Conservation (phyloP, 2,888 invertebrate species). For the Hirudinaria manillensis region DNA sequence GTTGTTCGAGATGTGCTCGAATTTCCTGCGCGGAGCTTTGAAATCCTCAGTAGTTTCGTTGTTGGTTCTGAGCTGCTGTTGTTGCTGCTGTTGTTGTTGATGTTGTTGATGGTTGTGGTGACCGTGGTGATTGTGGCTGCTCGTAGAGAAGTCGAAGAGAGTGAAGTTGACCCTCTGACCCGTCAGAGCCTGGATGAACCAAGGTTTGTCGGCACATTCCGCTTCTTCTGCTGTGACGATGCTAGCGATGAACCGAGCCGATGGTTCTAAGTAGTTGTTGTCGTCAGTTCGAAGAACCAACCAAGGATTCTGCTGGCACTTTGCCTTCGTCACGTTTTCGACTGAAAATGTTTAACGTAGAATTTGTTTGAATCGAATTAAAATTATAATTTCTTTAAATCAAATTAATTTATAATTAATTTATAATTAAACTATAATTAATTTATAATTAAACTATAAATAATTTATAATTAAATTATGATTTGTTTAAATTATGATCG, state of each 20-base stretch:
- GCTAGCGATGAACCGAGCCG: conserved; percentile 30
- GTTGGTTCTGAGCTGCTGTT: not conserved
- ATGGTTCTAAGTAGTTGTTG: not conserved
- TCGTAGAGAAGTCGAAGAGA: conserved; percentile 27
- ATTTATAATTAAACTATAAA: too few species aligned
- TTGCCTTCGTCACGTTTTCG: conserved; percentile 3
- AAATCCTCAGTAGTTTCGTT: not conserved
- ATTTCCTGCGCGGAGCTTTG: not conserved
- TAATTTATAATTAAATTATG: too few species aligned
- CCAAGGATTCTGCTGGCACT: not conserved
- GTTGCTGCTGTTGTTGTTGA: not conserved
- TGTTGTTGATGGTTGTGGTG: not conserved
- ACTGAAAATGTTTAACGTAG: not conserved
- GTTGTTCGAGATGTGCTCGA: not conserved
- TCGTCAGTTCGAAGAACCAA: not conserved
- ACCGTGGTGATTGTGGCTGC: too few species aligned
- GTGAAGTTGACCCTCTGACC: conserved; percentile 33
- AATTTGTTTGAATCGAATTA: too few species aligned
- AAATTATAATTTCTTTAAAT: too few species aligned
- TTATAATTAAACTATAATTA: too few species aligned
- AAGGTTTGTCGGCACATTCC: conserved; percentile 24
- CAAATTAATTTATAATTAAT: too few species aligned
- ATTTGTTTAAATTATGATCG: too few species aligned
- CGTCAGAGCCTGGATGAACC: conserved; percentile 22
- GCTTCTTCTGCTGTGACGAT: conserved; percentile 26